Conservation (phyloP, 2,888 invertebrate species). For the Diabrotica balteata region DNA sequence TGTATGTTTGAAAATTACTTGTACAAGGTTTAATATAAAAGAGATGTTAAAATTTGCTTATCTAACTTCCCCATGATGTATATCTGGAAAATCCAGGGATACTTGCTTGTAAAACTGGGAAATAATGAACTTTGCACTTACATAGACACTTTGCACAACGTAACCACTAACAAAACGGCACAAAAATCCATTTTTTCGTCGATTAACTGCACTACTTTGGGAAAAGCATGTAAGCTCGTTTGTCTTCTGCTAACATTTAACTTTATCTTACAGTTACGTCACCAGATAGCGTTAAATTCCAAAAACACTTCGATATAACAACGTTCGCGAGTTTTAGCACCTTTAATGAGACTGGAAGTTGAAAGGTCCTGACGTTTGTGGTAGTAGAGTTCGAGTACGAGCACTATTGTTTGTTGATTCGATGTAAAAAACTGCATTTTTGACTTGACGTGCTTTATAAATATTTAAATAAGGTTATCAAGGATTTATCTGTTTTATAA, state of each 20-base stretch:
- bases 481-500: conserved; percentile 40
- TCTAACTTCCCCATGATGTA: too few species aligned
- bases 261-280: conserved; percentile 51
- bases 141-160: conserved; percentile 37
- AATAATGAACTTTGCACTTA: conserved; percentile 34
- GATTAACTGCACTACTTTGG: conserved; percentile 42
- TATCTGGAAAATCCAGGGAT: too few species aligned
- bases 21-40: too few species aligned
- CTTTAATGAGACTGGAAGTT: conserved; percentile 10
- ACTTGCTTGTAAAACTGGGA: not conserved
- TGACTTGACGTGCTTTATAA: conserved; percentile 33
- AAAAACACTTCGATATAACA: conserved; percentile 39
- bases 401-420: conserved; percentile 17
- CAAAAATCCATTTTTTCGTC: conserved; percentile 47
- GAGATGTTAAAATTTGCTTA: too few species aligned
- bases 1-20: too few species aligned
- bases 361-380: conserved; percentile 19
- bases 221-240: conserved; percentile 47
- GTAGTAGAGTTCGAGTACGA: not conserved
- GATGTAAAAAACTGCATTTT: conserved; percentile 35
- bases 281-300: conserved; percentile 51
- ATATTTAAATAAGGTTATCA: conserved; percentile 44
- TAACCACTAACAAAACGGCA: conserved; percentile 41
- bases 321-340: conserved; percentile 23
- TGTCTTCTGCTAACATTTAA: conserved; percentile 50